Percentiles rank a stretch among this genome's conserved stretches.
Evolutionary conservation across 53 echinoderm and acorn worm genomes (phyloP).

Genomic region (Zoroaster sp.): DNA sequence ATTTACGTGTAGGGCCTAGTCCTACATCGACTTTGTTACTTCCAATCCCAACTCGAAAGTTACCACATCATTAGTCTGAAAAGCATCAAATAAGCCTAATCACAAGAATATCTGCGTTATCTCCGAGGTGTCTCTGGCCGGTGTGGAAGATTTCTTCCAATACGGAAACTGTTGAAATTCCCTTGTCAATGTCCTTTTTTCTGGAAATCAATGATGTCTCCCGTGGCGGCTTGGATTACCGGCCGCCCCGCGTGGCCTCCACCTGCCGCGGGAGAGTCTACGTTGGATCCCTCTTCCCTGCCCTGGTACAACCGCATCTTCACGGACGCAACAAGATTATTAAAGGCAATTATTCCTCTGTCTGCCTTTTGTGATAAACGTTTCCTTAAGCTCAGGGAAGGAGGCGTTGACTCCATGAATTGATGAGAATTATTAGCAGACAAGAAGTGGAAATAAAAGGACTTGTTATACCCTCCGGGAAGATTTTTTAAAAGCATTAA

Average conservation of each 20-base stretch:
- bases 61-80: neutral
- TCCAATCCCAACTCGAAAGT: too few relatives aligned
- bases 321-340: slow-evolving; percentile 20
- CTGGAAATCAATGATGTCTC: neutral
- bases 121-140: neutral
- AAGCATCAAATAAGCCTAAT: neutral
- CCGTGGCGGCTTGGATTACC: neutral
- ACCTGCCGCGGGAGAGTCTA: neutral
- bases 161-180: neutral
- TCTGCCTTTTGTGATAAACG: neutral
- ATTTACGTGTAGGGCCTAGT: neutral
- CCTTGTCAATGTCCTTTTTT: neutral
- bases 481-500: neutral
- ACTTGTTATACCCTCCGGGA: neutral
- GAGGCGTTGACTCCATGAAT: neutral
- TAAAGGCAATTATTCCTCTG: neutral
- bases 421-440: neutral
- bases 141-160: neutral
- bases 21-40: neutral
- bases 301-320: neutral
- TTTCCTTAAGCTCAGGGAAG: neutral
- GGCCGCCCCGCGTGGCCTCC: neutral
- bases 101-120: neutral
- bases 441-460: neutral
- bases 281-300: neutral